Conservation (phyloP, 2,888 invertebrate species). For the Dryococelus australis region DNA sequence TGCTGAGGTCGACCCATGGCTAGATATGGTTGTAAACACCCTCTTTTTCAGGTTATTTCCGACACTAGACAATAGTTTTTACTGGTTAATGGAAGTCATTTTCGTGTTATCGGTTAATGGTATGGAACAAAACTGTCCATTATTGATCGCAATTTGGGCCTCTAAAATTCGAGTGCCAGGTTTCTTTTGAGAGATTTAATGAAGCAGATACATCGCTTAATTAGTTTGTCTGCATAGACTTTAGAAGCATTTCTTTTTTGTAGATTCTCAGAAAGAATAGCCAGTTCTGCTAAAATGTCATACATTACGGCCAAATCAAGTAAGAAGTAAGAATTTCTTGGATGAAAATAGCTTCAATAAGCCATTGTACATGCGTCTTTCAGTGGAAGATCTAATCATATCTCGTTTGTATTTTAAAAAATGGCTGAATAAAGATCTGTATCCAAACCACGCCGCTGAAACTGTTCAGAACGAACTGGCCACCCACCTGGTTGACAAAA, state of each 20-base stretch:
- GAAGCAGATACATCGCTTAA: too few relatives aligned
- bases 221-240: too few relatives aligned
- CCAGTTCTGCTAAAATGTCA: constrained; percentile 1
- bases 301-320: constrained; percentile 21
- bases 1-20: too few relatives aligned
- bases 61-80: neutral
- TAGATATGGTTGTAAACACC: too few relatives aligned
- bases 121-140: too few relatives aligned
- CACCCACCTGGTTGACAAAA: neutral
- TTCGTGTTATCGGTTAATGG: too few relatives aligned
- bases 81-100: neutral
- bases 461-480: neutral
- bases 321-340: neutral
- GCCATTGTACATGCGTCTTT: constrained; percentile 17
- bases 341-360: neutral
- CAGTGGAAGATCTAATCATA: neutral
- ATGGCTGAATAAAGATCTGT: neutral
- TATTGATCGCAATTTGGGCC: too few relatives aligned
- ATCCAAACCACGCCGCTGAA: neutral
- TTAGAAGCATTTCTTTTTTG: neutral
- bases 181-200: too few relatives aligned
- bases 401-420: neutral
- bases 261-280: neutral
- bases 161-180: too few relatives aligned
- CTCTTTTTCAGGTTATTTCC: neutral